Evolutionary conservation across 1,140 invertebrate genomes (phyloP).

Genomic region (Drosophila elegans): DNA sequence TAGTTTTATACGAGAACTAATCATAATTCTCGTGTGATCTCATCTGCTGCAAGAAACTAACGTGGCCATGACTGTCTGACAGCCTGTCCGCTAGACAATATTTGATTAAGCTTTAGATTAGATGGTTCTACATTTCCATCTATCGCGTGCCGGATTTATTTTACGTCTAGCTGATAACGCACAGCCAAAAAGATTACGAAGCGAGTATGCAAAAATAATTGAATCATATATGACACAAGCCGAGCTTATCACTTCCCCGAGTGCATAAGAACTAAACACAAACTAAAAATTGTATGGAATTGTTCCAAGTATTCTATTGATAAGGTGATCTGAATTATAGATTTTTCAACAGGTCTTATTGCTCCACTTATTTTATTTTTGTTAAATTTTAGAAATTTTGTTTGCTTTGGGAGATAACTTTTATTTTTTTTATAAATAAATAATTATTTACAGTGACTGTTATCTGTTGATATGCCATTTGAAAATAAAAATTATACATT

Average conservation of each 20-base stretch:
- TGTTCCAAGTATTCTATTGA: conserved; percentile 11
- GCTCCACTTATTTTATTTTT: neutral
- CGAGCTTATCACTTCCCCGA: conserved; percentile 43
- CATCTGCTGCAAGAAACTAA: conserved; percentile 17
- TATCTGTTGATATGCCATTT: no score
- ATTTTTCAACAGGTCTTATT: neutral
- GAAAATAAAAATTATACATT: no score
- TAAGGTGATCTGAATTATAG: conserved; percentile 9
- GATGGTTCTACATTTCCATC: conserved; percentile 11
- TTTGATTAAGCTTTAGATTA: conserved; percentile 37
- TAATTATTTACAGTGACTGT: no score
- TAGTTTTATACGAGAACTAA: conserved; percentile 9
- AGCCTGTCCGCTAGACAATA: conserved; percentile 14
- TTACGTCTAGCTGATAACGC: conserved; percentile 45
- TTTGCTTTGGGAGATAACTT: neutral
- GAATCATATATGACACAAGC: conserved; percentile 61
- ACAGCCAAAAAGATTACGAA: neutral
- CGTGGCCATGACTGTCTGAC: conserved; percentile 34
- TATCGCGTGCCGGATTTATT: conserved; percentile 44
- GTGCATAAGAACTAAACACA: conserved; percentile 15
- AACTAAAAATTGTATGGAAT: neutral
- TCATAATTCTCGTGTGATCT: conserved; percentile 12
- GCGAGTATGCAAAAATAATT: conserved; percentile 46
- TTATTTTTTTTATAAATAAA: conserved; percentile 6
- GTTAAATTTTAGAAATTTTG: neutral